Base-by-base conservation (phyloP, 2,797 vertebrate genomes). In the Danio tinwini region DNA sequence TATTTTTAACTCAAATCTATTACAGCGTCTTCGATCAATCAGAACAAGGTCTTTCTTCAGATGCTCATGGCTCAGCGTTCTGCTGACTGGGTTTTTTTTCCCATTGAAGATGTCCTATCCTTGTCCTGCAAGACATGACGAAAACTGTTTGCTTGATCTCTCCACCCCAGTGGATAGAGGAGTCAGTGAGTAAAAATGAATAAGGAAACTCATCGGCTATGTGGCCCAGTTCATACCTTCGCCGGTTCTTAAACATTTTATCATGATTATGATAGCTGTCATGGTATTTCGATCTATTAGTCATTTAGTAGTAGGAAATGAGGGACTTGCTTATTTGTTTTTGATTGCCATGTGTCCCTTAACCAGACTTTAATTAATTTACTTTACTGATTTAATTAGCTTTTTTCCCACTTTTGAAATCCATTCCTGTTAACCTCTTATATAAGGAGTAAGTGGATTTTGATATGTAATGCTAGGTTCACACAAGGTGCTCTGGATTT, bases 211-310 rank as follows among this genome's bases (percentile, higher is more conserved):
- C 55, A 78, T 71, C 12, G 14, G 64, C 42, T 50, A 72, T 68
- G 70, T 85, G 85, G 87, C 86, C 85, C 75, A 87, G 42, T 87
- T 87, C 40, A 61, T 77, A 76, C 19, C 55, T 71, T 76, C 68
- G 5, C 37, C 50, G 8, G 40, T 52, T 74, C 11, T 21, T 4
- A 0, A 47, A 71, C 14, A 5, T 53, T 85, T 52, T 72, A n/a
- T 59, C 12, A 68, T 77, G 37, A 8, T 13, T 78, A 64, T 50
- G 62, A 76, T 74, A 8, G 19, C 6, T 45, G 6, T 13, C 50
- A 83, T 78, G 21, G 56, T 50, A 17, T 42, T 21, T 21, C 61
- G 21, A 70, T 79, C 50, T 47, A 17, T 80, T 5, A 62, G 78
- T 76, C 62, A 16, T 87, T 85, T 70, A 47, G 11, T 49, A 37